These are phyloP conservation scores for Anas bahamensis DNA, from an alignment of 2,797 vertebrate species.

Conservation along the genomic window DNA sequence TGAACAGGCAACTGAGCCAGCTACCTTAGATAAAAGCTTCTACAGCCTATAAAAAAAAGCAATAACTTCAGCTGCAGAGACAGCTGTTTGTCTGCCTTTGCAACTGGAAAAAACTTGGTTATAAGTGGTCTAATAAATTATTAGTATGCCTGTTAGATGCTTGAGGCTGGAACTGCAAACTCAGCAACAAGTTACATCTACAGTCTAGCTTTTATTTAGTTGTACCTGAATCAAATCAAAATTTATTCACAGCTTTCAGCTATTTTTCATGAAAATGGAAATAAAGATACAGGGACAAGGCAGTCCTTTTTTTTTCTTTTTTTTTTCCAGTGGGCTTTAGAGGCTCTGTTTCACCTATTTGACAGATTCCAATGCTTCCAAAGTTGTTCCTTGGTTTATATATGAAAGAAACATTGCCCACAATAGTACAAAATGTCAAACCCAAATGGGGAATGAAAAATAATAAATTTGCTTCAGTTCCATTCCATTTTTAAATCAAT, in stretches of 20 bases:
- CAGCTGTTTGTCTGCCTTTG: not conserved
- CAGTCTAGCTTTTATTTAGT: not conserved
- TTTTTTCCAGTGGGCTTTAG: not conserved
- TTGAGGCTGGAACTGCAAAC: not conserved
- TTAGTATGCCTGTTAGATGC: not conserved
- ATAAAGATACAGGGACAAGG: not conserved
- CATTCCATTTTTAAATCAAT: not conserved
- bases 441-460: not conserved
- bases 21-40: constrained; percentile 23
- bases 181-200: not conserved
- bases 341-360: not conserved
- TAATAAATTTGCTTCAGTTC: not conserved
- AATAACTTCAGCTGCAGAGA: not conserved
- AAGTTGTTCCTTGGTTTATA: not conserved
- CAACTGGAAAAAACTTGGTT: not conserved
- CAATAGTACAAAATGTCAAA: not conserved
- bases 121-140: constrained; percentile 35
- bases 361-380: not conserved
- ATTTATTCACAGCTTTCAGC: not conserved
- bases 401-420: not conserved
- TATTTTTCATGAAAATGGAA: constrained; percentile 2
- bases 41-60: not conserved
- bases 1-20: not conserved
- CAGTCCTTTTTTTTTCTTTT: not conserved
- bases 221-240: constrained; percentile 21